Percentiles rank a stretch among this genome's conserved stretches.
Conservation (phyloP, 2,888 invertebrate species). For the Dynastes maya region DNA sequence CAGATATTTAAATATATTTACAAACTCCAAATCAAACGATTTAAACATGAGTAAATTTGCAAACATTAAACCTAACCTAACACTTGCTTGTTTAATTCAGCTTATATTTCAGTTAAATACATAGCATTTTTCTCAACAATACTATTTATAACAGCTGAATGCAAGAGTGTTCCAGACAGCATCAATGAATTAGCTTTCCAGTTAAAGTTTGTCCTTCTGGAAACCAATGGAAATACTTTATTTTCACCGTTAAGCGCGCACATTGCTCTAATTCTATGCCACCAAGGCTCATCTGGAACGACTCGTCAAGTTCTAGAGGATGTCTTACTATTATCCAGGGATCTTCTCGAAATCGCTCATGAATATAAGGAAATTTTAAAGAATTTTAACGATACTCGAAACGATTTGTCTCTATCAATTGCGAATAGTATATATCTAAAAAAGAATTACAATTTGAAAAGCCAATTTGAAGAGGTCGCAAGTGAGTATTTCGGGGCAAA, state of each 20-base stretch:
- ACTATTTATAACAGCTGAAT: neutral
- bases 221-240: conserved; percentile 62
- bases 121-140: neutral
- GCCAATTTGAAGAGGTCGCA: conserved; percentile 74
- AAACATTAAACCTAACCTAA: neutral
- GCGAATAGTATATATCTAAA: conserved; percentile 81
- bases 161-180: neutral
- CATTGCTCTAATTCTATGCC: conserved; percentile 67
- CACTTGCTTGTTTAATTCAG: neutral
- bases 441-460: conserved; percentile 71
- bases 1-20: too few species aligned
- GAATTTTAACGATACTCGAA: conserved; percentile 63
- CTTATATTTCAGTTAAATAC: neutral
- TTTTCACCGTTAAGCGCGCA: conserved; percentile 70
- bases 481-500: conserved; percentile 77
- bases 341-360: conserved; percentile 45
- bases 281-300: conserved; percentile 66
- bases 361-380: conserved; percentile 59
- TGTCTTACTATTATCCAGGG: conserved; percentile 57
- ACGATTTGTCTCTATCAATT: conserved; percentile 76
- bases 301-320: conserved; percentile 64
- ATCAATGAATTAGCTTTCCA: conserved; percentile 4
- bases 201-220: neutral
- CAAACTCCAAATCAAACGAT: too few species aligned
- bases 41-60: neutral